phyloP scores from a whole-genome alignment of 2,888 invertebrate species.

The Hipparchia sbordonii region DNA sequence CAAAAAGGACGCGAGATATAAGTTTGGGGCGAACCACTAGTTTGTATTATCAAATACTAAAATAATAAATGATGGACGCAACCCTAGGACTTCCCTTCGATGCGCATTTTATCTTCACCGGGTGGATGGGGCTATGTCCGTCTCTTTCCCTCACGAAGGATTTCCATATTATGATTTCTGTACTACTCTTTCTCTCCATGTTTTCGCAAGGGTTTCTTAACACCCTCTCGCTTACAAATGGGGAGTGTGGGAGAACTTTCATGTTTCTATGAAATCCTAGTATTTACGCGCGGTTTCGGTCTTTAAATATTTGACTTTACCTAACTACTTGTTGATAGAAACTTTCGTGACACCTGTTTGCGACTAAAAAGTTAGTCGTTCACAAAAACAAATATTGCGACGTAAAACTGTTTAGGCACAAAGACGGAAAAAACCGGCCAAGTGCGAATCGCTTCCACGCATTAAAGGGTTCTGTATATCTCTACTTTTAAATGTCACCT shows the following conservation, averaged over 20 bases:
- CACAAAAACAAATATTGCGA: not conserved
- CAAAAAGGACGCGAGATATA: too few relatives aligned
- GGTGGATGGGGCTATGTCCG: not conserved
- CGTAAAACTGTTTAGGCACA: too few relatives aligned
- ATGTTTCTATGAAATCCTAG: not conserved
- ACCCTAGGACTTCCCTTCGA: not conserved
- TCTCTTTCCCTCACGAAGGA: not conserved
- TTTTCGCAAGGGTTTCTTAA: slow-evolving; percentile 2
- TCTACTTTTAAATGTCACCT: too few relatives aligned
- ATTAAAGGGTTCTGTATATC: too few relatives aligned
- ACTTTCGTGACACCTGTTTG: not conserved
- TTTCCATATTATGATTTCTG: not conserved
- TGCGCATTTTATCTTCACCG: slow-evolving; percentile 8
- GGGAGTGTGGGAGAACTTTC: not conserved
- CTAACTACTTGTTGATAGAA: not conserved
- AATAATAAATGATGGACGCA: not conserved
- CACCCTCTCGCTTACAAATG: not conserved
- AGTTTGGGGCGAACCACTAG: too few relatives aligned
- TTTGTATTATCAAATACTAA: too few relatives aligned
- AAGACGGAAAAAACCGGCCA: too few relatives aligned
- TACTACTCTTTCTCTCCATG: not conserved
- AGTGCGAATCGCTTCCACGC: too few relatives aligned
- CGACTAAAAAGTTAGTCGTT: not conserved
- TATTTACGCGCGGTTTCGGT: not conserved
- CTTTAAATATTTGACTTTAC: slow-evolving; percentile 4